These are phyloP conservation scores for Druceiella hillmani DNA, from an alignment of 2,888 invertebrate species.

Conservation along the genomic window DNA sequence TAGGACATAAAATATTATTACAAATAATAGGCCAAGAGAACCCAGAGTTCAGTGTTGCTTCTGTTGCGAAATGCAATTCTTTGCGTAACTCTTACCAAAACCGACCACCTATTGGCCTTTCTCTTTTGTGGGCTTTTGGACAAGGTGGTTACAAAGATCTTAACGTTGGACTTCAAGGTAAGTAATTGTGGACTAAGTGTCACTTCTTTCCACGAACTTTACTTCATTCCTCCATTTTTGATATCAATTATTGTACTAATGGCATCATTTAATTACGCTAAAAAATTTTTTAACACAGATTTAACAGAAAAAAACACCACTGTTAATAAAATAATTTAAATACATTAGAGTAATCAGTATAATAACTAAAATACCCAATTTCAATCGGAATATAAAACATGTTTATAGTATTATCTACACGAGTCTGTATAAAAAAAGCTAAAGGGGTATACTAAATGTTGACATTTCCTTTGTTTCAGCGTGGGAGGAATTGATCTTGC, in stretches of 20 bases:
- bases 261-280: too few relatives aligned
- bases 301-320: too few relatives aligned
- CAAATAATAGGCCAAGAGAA: slow-evolving; percentile 63
- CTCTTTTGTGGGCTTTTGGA: slow-evolving; percentile 71
- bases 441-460: not conserved
- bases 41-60: slow-evolving; percentile 57
- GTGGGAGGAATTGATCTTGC: slow-evolving; percentile 71
- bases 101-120: slow-evolving; percentile 64
- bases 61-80: slow-evolving; percentile 56
- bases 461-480: slow-evolving; percentile 38
- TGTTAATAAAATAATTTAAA: too few relatives aligned
- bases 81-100: slow-evolving; percentile 73
- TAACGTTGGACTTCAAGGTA: slow-evolving; percentile 62
- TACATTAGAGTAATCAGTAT: too few relatives aligned
- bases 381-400: too few relatives aligned
- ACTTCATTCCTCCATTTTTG: not conserved
- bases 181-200: too few relatives aligned
- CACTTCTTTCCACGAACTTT: not conserved
- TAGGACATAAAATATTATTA: slow-evolving; percentile 66
- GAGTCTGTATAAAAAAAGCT: not conserved
- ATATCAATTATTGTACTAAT: too few relatives aligned
- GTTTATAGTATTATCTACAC: slow-evolving; percentile 2
- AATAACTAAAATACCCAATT: too few relatives aligned
- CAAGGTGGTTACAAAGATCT: slow-evolving; percentile 64
- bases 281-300: too few relatives aligned